phyloP scores from a whole-genome alignment of 2,113 vertebrate genomes.

The Desmodus rotundus region DNA sequence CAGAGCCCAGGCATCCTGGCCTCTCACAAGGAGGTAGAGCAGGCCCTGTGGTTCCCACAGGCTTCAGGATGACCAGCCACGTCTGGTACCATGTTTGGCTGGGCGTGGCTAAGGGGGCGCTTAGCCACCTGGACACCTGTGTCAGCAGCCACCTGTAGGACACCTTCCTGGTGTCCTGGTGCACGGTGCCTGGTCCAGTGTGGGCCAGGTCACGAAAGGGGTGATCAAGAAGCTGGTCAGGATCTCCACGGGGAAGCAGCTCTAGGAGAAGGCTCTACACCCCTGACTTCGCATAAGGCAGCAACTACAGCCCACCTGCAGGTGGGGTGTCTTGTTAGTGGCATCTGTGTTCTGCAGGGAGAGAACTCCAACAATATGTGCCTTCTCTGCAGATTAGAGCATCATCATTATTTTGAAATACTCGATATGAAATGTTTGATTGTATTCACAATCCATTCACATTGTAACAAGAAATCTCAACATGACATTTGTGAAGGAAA shows the following conservation, averaged over 20 bases:
- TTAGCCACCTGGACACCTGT: background rate
- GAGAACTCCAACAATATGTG: background rate
- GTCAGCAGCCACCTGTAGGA: background rate
- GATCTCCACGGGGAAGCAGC: background rate
- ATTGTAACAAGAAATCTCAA: conserved; percentile 4
- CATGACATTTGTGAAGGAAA: conserved; percentile 27
- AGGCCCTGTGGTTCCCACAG: background rate
- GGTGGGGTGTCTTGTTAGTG: background rate
- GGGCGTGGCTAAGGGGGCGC: background rate
- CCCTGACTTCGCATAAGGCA: background rate
- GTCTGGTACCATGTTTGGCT: background rate
- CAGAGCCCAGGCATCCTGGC: background rate
- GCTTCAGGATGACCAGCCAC: background rate
- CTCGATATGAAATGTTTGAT: background rate
- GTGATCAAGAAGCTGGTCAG: background rate
- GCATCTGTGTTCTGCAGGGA: background rate
- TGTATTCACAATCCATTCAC: conserved; percentile 1
- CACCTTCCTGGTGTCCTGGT: background rate
- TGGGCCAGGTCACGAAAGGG: accelerated
- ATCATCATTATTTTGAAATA: conserved; percentile 35
- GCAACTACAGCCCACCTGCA: background rate
- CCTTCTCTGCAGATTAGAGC: background rate
- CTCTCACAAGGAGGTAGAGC: background rate
- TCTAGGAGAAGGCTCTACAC: background rate
- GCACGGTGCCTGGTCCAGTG: background rate